Conservation (phyloP, 2,888 invertebrate genomes). For the Geotrupes spiniger region DNA sequence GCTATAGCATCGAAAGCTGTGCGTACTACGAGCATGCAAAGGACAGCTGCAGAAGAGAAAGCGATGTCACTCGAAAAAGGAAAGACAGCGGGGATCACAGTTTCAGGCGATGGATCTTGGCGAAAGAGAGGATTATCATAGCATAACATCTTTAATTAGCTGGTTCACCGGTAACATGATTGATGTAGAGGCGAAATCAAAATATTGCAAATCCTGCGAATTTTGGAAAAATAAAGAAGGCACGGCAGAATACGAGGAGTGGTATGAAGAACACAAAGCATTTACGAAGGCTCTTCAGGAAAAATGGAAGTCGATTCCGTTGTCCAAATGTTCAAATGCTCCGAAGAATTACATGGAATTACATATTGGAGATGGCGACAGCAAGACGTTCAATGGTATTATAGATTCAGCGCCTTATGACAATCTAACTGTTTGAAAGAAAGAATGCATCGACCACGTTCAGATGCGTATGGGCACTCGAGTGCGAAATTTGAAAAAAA, state of each 20-base stretch:
- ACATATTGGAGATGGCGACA: conserved; percentile 30
- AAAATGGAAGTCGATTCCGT: conserved; percentile 26
- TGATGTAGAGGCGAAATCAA: conserved; percentile 10
- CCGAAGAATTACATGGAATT: conserved; percentile 15
- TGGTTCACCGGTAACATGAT: conserved; percentile 11
- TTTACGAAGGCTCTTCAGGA: conserved; percentile 26
- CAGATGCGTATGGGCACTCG: conserved; percentile 7
- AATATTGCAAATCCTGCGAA: conserved; percentile 10
- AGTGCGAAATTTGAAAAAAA: conserved; percentile 5
- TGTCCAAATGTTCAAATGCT: conserved; percentile 18
- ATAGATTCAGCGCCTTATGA: conserved; percentile 26
- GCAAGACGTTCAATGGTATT: conserved; percentile 28
- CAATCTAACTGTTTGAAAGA: conserved; percentile 18
- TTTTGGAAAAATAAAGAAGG: conserved; percentile 17
- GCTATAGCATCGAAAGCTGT: too few relatives aligned
- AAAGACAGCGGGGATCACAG: neutral
- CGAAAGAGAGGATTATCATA: conserved; percentile 14
- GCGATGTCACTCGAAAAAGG: conserved; percentile 9
- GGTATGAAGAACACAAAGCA: conserved; percentile 24
- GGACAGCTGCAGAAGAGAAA: conserved; percentile 8
- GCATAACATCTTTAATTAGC: conserved; percentile 9
- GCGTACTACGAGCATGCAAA: conserved; percentile 4
- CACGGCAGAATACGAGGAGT: conserved; percentile 24
- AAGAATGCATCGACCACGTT: conserved; percentile 9
- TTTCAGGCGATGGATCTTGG: conserved; percentile 6